Evolutionary conservation across 1,140 invertebrate species (phyloP).

Genomic region (Notospermus geniculatus): DNA sequence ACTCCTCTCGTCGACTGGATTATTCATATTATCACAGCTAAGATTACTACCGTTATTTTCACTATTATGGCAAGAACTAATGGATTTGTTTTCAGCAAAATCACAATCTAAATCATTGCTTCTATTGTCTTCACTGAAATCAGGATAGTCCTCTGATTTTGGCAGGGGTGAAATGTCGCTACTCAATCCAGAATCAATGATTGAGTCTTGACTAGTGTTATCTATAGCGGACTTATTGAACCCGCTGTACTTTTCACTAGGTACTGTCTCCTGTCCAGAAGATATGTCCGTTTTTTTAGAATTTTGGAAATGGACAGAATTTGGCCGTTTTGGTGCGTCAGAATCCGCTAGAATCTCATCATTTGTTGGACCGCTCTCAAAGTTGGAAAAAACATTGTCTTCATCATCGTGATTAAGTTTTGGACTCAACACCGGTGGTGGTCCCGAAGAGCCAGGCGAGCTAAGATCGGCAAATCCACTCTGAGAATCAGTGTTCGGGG

Average conservation of each 20-base stretch:
- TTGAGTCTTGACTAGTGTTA: not conserved
- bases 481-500: not conserved
- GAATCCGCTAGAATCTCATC: not conserved
- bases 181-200: constrained; percentile 4
- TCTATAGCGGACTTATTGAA: not conserved
- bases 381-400: not conserved
- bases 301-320: not conserved
- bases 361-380: not conserved
- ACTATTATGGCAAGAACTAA: constrained; percentile 1
- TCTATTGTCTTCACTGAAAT: constrained; percentile 7
- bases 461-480: constrained; percentile 5
- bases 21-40: constrained; percentile 7
- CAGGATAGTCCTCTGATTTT: constrained; percentile 8
- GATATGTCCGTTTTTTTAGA: not conserved
- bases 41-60: not conserved
- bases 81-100: constrained; percentile 1
- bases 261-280: not conserved
- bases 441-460: constrained; percentile 1
- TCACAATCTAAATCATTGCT: constrained; percentile 3
- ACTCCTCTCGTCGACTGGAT: no score
- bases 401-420: not conserved
- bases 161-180: constrained; percentile 10
- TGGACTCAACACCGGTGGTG: not conserved
- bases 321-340: not conserved
- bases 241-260: not conserved